Conservation (phyloP, 2,113 vertebrate species). For the Alosa alosa region DNA sequence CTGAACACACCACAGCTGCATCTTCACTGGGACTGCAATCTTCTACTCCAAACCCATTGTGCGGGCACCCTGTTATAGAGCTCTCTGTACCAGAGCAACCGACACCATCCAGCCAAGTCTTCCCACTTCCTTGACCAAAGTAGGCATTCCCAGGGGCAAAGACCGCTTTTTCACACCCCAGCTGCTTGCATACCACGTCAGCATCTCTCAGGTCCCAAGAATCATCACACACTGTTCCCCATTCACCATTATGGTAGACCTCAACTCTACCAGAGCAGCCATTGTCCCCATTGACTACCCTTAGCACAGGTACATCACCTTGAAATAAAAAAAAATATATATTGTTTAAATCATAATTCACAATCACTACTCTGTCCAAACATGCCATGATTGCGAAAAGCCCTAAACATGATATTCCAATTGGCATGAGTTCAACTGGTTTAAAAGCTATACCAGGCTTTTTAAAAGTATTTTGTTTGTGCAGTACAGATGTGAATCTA, state of each 20-base stretch:
- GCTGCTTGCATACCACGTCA: conserved; percentile 58
- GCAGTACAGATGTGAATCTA: too few species aligned
- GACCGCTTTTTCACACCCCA: conserved; percentile 61
- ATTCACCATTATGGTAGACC: conserved; percentile 38
- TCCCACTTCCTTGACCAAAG: conserved; percentile 53
- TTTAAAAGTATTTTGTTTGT: background rate
- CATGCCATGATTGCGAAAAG: background rate
- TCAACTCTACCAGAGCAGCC: conserved; percentile 64
- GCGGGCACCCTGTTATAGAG: conserved; percentile 47
- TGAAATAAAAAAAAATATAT: conserved; percentile 22
- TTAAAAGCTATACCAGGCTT: too few species aligned
- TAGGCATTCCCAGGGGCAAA: conserved; percentile 30
- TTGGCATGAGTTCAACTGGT: too few species aligned
- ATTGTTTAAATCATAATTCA: background rate
- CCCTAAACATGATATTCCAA: too few species aligned
- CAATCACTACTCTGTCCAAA: background rate
- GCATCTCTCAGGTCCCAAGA: conserved; percentile 47
- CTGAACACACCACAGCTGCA: conserved; percentile 66
- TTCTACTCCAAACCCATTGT: conserved; percentile 28
- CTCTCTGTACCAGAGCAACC: conserved; percentile 53
- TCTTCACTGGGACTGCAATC: conserved; percentile 59
- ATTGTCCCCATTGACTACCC: conserved; percentile 54
- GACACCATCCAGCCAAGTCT: conserved; percentile 56
- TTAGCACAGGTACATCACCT: too few species aligned
- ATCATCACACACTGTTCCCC: conserved; percentile 59